Conservation (phyloP, 1,140 invertebrate genomes). For the Palaemon carinicauda region DNA sequence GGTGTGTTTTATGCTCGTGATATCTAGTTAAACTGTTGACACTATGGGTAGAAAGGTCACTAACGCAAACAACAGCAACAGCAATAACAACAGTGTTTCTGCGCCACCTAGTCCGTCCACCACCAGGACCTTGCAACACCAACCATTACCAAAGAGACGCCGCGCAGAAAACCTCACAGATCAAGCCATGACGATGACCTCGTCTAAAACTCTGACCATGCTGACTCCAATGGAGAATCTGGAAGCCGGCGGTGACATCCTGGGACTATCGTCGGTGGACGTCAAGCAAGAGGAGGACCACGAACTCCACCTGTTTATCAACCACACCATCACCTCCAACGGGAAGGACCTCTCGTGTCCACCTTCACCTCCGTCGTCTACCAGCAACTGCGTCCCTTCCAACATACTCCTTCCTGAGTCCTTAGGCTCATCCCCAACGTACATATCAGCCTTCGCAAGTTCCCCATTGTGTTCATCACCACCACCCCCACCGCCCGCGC, state of each 20-base stretch:
- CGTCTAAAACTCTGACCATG: constrained; percentile 26
- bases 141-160: background rate
- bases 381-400: background rate
- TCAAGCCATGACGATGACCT: background rate
- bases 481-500: background rate
- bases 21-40: too few species aligned
- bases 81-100: background rate
- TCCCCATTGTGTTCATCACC: background rate
- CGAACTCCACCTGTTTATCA: constrained; percentile 11
- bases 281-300: constrained; percentile 41
- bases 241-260: constrained; percentile 25
- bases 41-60: too few species aligned
- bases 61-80: too few species aligned
- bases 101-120: background rate
- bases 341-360: background rate
- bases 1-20: too few species aligned
- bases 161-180: background rate
- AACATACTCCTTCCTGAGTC: background rate
- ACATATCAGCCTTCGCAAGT: background rate
- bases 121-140: background rate
- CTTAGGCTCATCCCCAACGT: background rate
- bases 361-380: background rate
- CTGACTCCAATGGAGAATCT: constrained; percentile 25
- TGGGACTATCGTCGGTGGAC: constrained; percentile 8
- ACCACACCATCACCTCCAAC: background rate